These are phyloP conservation scores for Parascotia fuliginaria DNA, from an alignment of 2,888 invertebrate genomes.

Conservation along the genomic window DNA sequence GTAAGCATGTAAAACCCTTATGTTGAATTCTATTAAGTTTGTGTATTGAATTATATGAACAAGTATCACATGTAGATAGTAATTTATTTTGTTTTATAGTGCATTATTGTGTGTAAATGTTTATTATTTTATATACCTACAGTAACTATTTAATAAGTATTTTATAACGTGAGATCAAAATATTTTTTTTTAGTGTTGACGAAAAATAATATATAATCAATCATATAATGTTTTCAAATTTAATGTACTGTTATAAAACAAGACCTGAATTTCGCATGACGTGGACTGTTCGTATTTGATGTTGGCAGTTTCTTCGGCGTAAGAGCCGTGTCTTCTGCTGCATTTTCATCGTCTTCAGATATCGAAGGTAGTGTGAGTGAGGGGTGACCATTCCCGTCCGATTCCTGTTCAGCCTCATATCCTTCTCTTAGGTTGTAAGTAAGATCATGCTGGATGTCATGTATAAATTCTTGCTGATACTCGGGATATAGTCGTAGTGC, in stretches of 20 bases:
- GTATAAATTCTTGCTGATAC: constrained; percentile 96
- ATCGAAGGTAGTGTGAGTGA: constrained; percentile 96
- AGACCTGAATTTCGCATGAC: constrained; percentile 87
- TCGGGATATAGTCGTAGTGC: constrained; percentile 96
- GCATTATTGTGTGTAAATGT: no score
- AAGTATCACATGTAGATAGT: no score
- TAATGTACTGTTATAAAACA: constrained; percentile 3
- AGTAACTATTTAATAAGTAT: no score
- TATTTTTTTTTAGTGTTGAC: no score
- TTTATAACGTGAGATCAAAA: no score
- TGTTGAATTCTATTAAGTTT: no score
- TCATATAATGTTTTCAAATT: no score
- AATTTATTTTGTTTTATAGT: no score
- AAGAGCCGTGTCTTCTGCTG: constrained; percentile 89
- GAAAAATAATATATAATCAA: no score
- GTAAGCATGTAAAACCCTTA: no score
- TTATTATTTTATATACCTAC: no score
- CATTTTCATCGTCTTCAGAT: constrained; percentile 97
- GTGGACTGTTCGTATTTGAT: constrained; percentile 87
- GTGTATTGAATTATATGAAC: no score
- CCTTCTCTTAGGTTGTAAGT: constrained; percentile 97
- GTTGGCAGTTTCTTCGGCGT: constrained; percentile 87
- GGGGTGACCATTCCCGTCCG: constrained; percentile 91
- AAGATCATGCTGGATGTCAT: constrained; percentile 97
- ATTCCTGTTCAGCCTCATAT: constrained; percentile 94